Conservation (phyloP, 2,113 vertebrate species). For the western clawed frog (Xenopus tropicalis) region UCB_Xtro_10.0 CM004443.2:212186001-212186500, state of each 20-base stretch:
- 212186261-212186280: background rate
- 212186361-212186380: no score
- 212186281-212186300: background rate
- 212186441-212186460: no score
- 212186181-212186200: background rate
- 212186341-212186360: no score
- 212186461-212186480: no score
- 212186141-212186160: no score
- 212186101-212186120: background rate
- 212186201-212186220: background rate
- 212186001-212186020: background rate
- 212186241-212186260: no score
- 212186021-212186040: slow-evolving; percentile 27
- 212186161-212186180: background rate
- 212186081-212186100: background rate
- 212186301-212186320: background rate
- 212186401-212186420: no score
- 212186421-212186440: no score
- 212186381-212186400: no score
- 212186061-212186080: background rate
- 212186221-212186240: no score
- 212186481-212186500: no score
- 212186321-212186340: no score
- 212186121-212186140: background rate
- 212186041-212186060: slow-evolving; percentile 4